phyloP scores from a whole-genome alignment of 2,888 invertebrate species.

The Sarcophaga carnaria region DNA sequence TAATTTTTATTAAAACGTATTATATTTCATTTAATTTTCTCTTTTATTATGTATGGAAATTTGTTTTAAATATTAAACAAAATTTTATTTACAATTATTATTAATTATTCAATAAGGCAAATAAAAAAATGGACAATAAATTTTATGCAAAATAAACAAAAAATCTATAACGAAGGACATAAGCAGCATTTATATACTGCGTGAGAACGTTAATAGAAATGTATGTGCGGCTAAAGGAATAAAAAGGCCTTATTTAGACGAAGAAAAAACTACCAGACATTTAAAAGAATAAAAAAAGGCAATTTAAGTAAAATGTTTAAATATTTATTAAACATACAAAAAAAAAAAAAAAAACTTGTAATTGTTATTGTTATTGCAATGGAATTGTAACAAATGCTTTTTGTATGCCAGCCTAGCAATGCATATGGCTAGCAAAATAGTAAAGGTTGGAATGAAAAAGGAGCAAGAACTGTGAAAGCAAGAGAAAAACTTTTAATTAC shows the following conservation, averaged over 20 bases:
- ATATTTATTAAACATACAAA: too few species aligned
- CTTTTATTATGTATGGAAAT: slow-evolving; percentile 53
- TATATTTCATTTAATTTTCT: slow-evolving; percentile 23
- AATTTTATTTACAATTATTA: slow-evolving; percentile 27
- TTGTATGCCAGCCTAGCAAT: not conserved
- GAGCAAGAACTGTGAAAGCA: slow-evolving; percentile 27
- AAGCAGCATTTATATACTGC: too few species aligned
- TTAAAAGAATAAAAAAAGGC: too few species aligned
- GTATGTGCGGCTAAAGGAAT: not conserved
- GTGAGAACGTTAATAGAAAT: too few species aligned
- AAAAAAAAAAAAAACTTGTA: too few species aligned
- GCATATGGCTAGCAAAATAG: not conserved
- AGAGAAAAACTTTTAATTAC: slow-evolving; percentile 32
- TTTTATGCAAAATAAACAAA: slow-evolving; percentile 64
- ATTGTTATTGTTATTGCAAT: too few species aligned
- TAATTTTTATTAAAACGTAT: not conserved
- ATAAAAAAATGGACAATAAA: slow-evolving; percentile 49
- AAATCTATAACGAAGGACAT: slow-evolving; percentile 28
- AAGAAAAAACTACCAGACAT: too few species aligned
- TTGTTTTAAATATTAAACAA: slow-evolving; percentile 16
- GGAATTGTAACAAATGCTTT: too few species aligned
- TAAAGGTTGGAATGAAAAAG: not conserved
- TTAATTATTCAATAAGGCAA: slow-evolving; percentile 61
- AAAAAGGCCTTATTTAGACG: not conserved
- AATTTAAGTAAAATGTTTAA: too few species aligned